Percentiles rank a stretch among this genome's conserved stretches.
These are phyloP conservation scores for Amiota communis DNA, from an alignment of 2,888 invertebrate species.

Conservation along the genomic window DNA sequence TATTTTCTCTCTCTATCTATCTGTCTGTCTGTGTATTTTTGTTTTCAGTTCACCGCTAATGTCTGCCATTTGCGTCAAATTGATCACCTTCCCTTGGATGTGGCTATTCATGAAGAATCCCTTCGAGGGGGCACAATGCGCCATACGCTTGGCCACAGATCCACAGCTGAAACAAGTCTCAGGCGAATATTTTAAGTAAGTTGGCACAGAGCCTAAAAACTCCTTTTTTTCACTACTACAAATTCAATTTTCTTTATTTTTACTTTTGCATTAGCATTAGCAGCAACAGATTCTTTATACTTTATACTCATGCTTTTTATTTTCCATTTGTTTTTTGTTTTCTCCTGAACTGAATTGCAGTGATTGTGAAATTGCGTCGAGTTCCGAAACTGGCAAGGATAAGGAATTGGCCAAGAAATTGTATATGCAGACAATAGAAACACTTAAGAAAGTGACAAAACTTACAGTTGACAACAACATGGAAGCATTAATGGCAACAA, in stretches of 20 bases:
- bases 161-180: constrained; percentile 76
- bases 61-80: constrained; percentile 74
- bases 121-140: constrained; percentile 80
- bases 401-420: constrained; percentile 74
- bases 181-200: constrained; percentile 82
- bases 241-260: not conserved
- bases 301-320: constrained; percentile 19
- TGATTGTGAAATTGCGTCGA: constrained; percentile 76
- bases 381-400: constrained; percentile 75
- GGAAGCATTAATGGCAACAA: no score
- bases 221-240: constrained; percentile 8
- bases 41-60: constrained; percentile 71
- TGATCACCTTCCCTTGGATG: constrained; percentile 79
- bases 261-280: not conserved
- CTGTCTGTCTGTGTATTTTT: constrained; percentile 19
- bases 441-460: constrained; percentile 64
- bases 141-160: constrained; percentile 79
- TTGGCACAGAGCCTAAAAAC: constrained; percentile 34
- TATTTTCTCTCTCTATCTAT: constrained; percentile 35
- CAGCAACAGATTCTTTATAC: not conserved
- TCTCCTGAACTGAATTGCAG: constrained; percentile 73
- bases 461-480: constrained; percentile 58
- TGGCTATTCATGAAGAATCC: constrained; percentile 81
- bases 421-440: constrained; percentile 69
- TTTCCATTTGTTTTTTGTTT: constrained; percentile 31